A percentile compares a stretch with the other conserved stretches of the same genome.
These are phyloP conservation scores for Chroicocephalus ridibundus DNA, from an alignment of 2,113 vertebrate species.

Conservation along the genomic window DNA sequence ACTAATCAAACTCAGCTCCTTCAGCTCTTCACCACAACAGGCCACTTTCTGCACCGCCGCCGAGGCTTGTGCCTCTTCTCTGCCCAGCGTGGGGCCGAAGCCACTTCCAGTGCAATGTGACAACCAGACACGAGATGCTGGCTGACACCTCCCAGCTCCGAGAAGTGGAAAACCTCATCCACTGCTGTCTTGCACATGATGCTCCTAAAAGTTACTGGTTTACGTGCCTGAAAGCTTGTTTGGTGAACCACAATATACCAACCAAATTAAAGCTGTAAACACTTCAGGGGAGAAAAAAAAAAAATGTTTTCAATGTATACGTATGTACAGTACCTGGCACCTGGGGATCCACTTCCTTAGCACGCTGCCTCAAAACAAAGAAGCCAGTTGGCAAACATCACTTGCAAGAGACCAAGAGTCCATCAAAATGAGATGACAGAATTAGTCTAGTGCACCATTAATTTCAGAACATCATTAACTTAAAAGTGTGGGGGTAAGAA, in stretches of 20 bases:
- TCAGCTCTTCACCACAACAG: background rate
- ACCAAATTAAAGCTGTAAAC: slow-evolving; percentile 1
- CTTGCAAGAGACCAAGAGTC: background rate
- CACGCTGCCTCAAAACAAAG: background rate
- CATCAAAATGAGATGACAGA: background rate
- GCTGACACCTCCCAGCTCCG: background rate
- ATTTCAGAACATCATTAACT: slow-evolving; percentile 55
- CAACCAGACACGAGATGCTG: background rate
- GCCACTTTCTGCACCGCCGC: background rate
- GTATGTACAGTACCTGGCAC: background rate
- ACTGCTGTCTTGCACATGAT: background rate
- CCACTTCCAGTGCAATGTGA: background rate
- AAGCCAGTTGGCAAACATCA: background rate
- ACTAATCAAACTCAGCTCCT: background rate
- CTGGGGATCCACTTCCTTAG: background rate
- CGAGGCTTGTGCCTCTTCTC: background rate
- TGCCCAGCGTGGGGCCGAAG: rapidly evolving
- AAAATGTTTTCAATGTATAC: background rate
- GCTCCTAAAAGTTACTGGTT: background rate
- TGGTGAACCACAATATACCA: background rate
- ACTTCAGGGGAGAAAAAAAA: background rate
- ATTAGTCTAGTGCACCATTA: slow-evolving; percentile 4
- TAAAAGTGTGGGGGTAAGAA: slow-evolving; percentile 26
- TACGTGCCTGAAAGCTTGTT: background rate
- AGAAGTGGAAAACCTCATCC: background rate